Evolutionary conservation across 2,113 vertebrate genomes (phyloP).

Genomic region (Naja naja): DNA sequence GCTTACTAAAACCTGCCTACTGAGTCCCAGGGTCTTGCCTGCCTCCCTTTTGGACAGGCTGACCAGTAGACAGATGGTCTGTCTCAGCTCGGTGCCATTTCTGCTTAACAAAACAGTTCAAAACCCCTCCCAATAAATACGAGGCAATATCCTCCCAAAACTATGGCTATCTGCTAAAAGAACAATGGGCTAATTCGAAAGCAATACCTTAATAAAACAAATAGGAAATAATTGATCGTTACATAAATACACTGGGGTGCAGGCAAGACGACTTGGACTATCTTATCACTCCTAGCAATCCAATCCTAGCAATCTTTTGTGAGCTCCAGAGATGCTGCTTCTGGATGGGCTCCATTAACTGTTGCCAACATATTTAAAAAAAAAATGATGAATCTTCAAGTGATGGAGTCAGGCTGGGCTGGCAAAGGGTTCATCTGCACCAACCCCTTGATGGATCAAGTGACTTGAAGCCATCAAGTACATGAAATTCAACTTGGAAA

Average conservation of each 20-base stretch:
- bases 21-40: not conserved
- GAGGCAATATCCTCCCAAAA: not conserved
- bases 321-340: constrained; percentile 63
- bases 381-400: constrained; percentile 62
- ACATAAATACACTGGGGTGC: too few relatives aligned
- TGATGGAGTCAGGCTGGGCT: constrained; percentile 67
- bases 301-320: constrained; percentile 57
- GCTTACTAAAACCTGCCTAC: not conserved
- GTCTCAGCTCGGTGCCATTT: not conserved
- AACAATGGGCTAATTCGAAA: not conserved
- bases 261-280: not conserved
- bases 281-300: constrained; percentile 46
- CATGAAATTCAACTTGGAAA: too few relatives aligned
- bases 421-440: constrained; percentile 64
- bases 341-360: constrained; percentile 68
- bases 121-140: not conserved
- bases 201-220: not conserved
- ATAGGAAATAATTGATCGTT: too few relatives aligned
- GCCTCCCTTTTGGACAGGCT: too few relatives aligned
- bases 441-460: constrained; percentile 58
- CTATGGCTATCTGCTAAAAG: not conserved
- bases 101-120: not conserved
- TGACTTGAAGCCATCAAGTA: too few relatives aligned
- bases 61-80: not conserved
- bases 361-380: constrained; percentile 64